Evolutionary conservation across 2,888 invertebrate genomes (phyloP).

Genomic region (Neocrepidodera transversa): DNA sequence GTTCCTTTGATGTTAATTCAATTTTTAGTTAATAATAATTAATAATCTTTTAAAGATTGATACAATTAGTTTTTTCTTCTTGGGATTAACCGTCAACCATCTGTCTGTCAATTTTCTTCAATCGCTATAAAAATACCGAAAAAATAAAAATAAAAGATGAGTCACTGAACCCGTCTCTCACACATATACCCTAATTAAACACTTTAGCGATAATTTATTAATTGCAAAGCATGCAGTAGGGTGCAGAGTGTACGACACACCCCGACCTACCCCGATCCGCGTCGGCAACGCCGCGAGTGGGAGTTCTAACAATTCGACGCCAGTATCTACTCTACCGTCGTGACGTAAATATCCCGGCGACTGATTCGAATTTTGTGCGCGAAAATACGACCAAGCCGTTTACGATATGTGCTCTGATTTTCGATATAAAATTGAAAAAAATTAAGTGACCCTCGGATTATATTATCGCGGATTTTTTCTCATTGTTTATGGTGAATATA

Average conservation of each 20-base stretch:
- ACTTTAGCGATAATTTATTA: conserved; percentile 59
- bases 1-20: too few relatives aligned
- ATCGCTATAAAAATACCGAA: neutral
- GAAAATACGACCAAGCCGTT: conserved; percentile 16
- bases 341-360: conserved; percentile 40
- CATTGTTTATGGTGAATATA: neutral
- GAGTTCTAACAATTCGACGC: conserved; percentile 44
- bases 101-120: neutral
- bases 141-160: conserved; percentile 33
- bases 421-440: neutral
- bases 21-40: too few relatives aligned
- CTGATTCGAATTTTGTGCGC: conserved; percentile 35
- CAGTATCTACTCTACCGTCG: conserved; percentile 46
- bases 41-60: too few relatives aligned
- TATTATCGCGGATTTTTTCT: neutral
- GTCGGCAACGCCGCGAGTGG: conserved; percentile 46
- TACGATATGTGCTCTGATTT: neutral
- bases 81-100: neutral
- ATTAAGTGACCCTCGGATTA: conserved; percentile 1
- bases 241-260: conserved; percentile 54
- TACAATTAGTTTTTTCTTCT: neutral
- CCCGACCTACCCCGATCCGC: conserved; percentile 48
- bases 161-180: conserved; percentile 51
- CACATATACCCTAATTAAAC: conserved; percentile 57
- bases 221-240: conserved; percentile 58